Evolutionary conservation across 1,140 invertebrate genomes (phyloP), one percentile per base, ranked within the genome.

Genomic region (Cotesia vestalis): DNA sequence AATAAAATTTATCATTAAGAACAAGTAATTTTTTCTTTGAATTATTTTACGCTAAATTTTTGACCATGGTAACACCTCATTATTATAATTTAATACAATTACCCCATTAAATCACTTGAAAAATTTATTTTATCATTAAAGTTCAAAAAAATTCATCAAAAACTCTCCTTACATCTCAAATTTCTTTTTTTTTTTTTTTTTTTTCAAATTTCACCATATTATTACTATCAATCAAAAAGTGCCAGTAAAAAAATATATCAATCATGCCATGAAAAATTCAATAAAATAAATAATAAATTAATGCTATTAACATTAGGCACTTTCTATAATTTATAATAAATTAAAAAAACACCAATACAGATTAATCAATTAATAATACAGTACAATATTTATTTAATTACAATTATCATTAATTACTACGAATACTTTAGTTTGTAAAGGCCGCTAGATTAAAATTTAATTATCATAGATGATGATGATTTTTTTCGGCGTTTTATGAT

Each of bases 291-390:
- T 53, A 35, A 67, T 11, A 53, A 20, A 11, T 40, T 9, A 38
- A 51, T 53, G 14, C 53, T 60, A 71, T 78, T 79, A 27, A 80
- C 77, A 78, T 85, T 84, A 86, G 85, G 85, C 85, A 86, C 85
- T 86, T 85, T 84, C 84, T 84, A 86, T 79, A 72, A 72, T 46
- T 64, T 66, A 70, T 71, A 14, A 61, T 17, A 53, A 63, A 53
- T 53, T 51, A 64, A n/a, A 53, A 46, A 3, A 46, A 6, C 6
- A 46, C 40, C 3, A 9, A 3, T 46, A 11, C 11, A 27, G 46
- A 52, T 52, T 52, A 52, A 55, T 55, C n/a, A 20, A 55, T 55
- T 20, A 55, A 14, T 55, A 8, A 55, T n/a, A 55, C 53, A 55
- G 4, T 14, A 55, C n/a, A 8, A 55, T 60, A 60, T 6, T 57